Conservation (phyloP, 2,888 invertebrate species). For the Scaptomyza tumidula region DNA sequence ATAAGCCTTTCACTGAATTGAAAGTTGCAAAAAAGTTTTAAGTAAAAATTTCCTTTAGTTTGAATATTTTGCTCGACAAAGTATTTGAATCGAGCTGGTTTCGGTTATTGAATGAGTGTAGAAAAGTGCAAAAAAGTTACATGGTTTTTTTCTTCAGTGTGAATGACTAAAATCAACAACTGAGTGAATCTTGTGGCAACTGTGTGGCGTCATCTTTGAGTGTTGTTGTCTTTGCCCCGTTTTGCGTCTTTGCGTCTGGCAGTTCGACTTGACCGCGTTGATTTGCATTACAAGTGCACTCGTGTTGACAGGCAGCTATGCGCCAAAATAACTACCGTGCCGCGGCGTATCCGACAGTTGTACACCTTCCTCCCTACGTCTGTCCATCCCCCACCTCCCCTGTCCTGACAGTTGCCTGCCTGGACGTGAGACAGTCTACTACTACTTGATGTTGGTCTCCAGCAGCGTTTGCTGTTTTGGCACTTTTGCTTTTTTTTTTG, state of each 20-base stretch:
- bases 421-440: no score
- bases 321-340: conserved; percentile 82
- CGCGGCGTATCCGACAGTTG: conserved; percentile 33
- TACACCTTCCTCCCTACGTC: background rate
- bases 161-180: conserved; percentile 2
- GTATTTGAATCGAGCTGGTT: no score
- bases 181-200: conserved; percentile 32
- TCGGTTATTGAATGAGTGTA: no score
- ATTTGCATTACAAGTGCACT: conserved; percentile 83
- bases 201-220: conserved; percentile 58
- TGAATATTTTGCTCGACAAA: no score
- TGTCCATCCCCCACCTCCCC: background rate
- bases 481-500: conserved; percentile 79
- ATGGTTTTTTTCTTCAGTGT: background rate
- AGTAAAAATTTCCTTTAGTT: no score
- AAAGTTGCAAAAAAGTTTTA: no score
- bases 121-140: no score
- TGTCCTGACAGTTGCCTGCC: background rate
- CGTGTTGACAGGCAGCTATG: conserved; percentile 80
- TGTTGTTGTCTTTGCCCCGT: conserved; percentile 13
- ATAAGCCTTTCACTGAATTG: no score
- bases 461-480: conserved; percentile 60
- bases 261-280: conserved; percentile 74
- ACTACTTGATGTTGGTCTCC: conserved; percentile 3
- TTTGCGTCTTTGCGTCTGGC: conserved; percentile 40